Evolutionary conservation across 2,113 vertebrate genomes (phyloP).

Genomic region (Dromaius novaehollandiae): DNA sequence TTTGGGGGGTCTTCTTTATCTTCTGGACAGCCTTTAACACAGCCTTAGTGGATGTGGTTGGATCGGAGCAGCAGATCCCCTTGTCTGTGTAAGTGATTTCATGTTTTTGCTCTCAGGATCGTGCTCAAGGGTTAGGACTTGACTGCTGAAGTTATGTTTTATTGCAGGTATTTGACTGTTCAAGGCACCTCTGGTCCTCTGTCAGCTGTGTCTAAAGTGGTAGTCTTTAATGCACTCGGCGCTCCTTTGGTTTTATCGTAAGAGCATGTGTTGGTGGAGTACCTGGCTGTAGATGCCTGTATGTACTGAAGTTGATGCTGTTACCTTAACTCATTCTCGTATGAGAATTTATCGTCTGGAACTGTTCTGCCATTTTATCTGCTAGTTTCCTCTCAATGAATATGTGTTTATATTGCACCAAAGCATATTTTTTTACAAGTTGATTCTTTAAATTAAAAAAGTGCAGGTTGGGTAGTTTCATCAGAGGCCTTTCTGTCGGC

Average conservation of each 20-base stretch:
- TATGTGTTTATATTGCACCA: not conserved
- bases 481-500: constrained; percentile 38
- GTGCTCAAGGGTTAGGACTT: not conserved
- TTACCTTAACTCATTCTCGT: not conserved
- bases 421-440: not conserved
- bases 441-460: not conserved
- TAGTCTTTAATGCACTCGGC: not conserved
- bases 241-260: constrained; percentile 1
- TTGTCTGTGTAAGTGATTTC: constrained; percentile 92
- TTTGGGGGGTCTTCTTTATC: constrained; percentile 72
- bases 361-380: not conserved
- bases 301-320: not conserved
- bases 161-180: constrained; percentile 55
- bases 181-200: not conserved
- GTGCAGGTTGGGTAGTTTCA: not conserved
- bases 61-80: constrained; percentile 93
- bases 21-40: constrained; percentile 82
- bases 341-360: not conserved
- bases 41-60: constrained; percentile 79
- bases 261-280: not conserved
- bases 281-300: not conserved
- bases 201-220: not conserved
- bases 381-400: not conserved
- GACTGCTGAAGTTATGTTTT: constrained; percentile 48
- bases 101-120: constrained; percentile 4